Base-by-base conservation (phyloP, 1,140 invertebrate genomes). In the Drosophila tristis region DNA sequence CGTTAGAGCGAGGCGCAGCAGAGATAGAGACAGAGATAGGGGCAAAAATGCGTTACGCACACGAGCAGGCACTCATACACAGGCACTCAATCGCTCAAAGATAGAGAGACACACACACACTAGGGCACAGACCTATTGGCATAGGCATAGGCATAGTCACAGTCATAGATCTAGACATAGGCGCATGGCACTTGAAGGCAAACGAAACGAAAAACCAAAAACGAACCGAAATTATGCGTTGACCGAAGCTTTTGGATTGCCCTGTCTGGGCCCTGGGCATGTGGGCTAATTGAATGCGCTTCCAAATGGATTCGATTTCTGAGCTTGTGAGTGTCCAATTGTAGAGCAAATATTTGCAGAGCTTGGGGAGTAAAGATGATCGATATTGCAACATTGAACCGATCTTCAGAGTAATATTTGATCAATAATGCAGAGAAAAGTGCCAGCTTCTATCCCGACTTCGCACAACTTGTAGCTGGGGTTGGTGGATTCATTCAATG, bases 1-100 rank as follows among this genome's bases (percentile, higher is more conserved):
- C 80, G 80, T 80, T 84, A 66, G 80, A 85, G 75, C 61, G 71
- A 58, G 61, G 61, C 72, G 72, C 73, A 65, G 35, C 35, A 39
- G 11, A 5, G 35, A 39, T 39, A 39, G 35, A 39, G 58, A 73
- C 35, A 57, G 72, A 64, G 51, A 63, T 47, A 61, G 76, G 20
- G 67, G 23, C 26, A 56, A 72, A 84, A 87, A 74, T 89, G 84
- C 85, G 84, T 89, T 89, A 89, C 84, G 84, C 84, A 89, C 50
- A 77, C 70, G 76, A 79, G 47, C 75, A 71, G 51, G 43, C 42
- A 48, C 60, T 47, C 48, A 65, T 26, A 66, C 31, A 75, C 25
- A 7, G 11, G 23, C 45, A 63, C 59, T 60, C 35, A 58, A 15
- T 60, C 7, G 39, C 15, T 31, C 51, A 47, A 45, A 50, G 70